These are phyloP conservation scores for Aldabrachelys gigantea DNA, from an alignment of 2,113 vertebrate genomes.

Conservation along the genomic window DNA sequence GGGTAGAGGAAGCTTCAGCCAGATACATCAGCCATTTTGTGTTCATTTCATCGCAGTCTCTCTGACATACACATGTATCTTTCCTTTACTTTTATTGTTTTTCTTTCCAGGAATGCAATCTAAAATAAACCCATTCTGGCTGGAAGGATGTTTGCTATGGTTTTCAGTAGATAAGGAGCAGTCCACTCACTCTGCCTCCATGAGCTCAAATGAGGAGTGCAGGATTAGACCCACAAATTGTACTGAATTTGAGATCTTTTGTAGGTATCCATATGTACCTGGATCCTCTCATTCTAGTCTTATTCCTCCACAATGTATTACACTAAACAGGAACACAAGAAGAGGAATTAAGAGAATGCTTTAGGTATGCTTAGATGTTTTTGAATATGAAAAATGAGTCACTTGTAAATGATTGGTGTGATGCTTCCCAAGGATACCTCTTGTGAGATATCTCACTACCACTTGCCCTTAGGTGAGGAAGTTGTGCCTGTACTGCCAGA, in stretches of 20 bases:
- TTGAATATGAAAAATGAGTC: fast-evolving
- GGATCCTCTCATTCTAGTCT: fast-evolving
- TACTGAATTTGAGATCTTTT: neutral
- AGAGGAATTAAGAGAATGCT: neutral
- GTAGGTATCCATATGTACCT: neutral
- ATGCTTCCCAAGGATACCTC: too few relatives aligned
- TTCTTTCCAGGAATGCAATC: neutral
- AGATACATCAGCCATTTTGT: fast-evolving
- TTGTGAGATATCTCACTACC: too few relatives aligned
- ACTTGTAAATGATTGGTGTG: fast-evolving
- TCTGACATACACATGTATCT: fast-evolving
- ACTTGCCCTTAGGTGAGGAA: too few relatives aligned
- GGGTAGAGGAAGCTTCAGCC: neutral
- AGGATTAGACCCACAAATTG: neutral
- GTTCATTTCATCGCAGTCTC: fast-evolving
- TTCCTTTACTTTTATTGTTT: neutral
- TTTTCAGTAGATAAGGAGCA: too few relatives aligned
- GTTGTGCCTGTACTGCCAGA: too few relatives aligned
- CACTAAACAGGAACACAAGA: neutral
- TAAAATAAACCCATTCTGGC: neutral
- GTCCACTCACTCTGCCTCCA: too few relatives aligned
- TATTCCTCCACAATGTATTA: neutral
- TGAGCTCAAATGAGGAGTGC: neutral
- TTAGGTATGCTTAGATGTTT: neutral
- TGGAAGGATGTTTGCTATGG: too few relatives aligned